These are phyloP conservation scores for Drosophila leontia DNA, from an alignment of 1,140 invertebrate genomes.

Conservation along the genomic window DNA sequence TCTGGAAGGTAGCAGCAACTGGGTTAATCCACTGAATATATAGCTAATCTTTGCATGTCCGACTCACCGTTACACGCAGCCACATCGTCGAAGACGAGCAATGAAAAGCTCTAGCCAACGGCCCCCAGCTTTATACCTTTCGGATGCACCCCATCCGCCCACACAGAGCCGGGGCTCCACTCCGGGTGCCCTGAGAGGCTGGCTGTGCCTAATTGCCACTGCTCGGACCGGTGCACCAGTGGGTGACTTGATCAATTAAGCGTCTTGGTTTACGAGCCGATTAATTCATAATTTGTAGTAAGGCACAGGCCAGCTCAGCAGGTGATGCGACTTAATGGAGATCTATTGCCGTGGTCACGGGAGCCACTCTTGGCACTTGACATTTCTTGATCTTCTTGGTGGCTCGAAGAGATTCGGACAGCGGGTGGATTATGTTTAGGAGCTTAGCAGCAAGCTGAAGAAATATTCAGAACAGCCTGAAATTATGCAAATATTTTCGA, in stretches of 20 bases:
- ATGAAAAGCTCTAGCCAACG: constrained; percentile 43
- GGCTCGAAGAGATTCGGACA: constrained; percentile 19
- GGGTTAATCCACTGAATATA: neutral
- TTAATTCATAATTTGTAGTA: constrained; percentile 71
- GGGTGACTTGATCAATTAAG: constrained; percentile 74
- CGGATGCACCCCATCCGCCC: constrained; percentile 51
- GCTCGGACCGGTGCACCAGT: constrained; percentile 54
- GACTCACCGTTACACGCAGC: constrained; percentile 71
- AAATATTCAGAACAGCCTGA: constrained; percentile 26
- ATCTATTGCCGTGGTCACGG: constrained; percentile 48
- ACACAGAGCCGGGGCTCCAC: constrained; percentile 10
- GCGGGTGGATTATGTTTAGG: neutral
- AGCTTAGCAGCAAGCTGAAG: neutral
- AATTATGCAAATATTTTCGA: constrained; percentile 45
- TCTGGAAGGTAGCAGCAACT: constrained; percentile 24
- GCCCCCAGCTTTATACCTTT: constrained; percentile 65
- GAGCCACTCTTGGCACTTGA: constrained; percentile 10
- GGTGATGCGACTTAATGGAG: constrained; percentile 31
- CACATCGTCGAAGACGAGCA: constrained; percentile 63
- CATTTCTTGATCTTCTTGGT: constrained; percentile 33
- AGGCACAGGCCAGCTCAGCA: constrained; percentile 23
- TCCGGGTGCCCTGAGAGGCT: constrained; percentile 5
- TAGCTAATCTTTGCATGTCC: neutral
- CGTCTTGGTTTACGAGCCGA: constrained; percentile 60
- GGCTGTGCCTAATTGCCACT: constrained; percentile 42